Conservation (phyloP, 2,888 invertebrate genomes). For the Drosophila histrio region DNA sequence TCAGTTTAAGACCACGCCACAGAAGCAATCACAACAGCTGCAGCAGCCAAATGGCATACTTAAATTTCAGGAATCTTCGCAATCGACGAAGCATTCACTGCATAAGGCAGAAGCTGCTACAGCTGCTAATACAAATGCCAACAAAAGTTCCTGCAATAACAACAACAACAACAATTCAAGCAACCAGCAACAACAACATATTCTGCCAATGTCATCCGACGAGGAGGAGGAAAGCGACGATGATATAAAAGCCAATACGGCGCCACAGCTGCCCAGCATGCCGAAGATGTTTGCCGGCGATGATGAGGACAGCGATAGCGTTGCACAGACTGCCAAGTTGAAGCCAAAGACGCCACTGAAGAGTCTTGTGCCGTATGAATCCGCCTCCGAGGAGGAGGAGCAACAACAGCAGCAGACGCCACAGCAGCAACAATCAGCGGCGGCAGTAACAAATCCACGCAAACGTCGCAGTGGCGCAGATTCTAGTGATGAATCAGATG, state of each 20-base stretch:
- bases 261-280: constrained; percentile 83
- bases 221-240: constrained; percentile 52
- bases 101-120: constrained; percentile 69
- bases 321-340: constrained; percentile 53
- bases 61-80: constrained; percentile 76
- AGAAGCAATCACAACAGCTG: constrained; percentile 36
- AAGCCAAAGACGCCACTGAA: constrained; percentile 72
- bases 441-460: constrained; percentile 59
- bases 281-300: constrained; percentile 76
- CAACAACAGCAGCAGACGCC: constrained; percentile 15
- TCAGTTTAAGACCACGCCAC: constrained; percentile 51
- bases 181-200: constrained; percentile 54
- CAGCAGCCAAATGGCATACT: constrained; percentile 65
- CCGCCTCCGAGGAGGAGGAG: constrained; percentile 85
- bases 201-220: constrained; percentile 70
- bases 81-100: constrained; percentile 66
- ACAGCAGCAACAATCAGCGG: constrained; percentile 18
- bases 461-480: constrained; percentile 67
- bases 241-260: constrained; percentile 55
- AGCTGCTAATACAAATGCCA: constrained; percentile 62
- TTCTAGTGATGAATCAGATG: constrained; percentile 63
- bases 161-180: constrained; percentile 41
- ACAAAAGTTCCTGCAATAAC: constrained; percentile 77
- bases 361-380: constrained; percentile 87
- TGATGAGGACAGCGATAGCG: constrained; percentile 36